Evolutionary conservation across 35 echinoderm and acorn worm genomes (phyloP), one percentile per base, ranked within the genome.

Genomic region (Stichopus chloronotus): DNA sequence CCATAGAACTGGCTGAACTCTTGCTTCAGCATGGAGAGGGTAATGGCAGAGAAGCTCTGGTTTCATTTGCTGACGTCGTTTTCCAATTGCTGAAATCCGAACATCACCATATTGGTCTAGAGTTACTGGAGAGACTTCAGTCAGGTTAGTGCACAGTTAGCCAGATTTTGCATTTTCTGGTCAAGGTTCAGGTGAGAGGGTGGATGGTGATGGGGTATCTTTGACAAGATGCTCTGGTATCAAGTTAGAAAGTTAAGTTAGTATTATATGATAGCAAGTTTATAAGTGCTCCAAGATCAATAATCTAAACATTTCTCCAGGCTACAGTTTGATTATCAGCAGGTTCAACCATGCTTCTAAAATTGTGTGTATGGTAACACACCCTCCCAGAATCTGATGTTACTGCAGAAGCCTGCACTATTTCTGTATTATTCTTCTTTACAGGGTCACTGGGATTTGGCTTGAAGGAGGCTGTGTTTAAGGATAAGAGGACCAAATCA

Each of bases 381-480:
- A n/a, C n/a, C 30, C 30, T 3, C 30, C 30, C 30, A 43, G 30
- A 43, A 43, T 1, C 30, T 43, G 30, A 43, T 43, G 30, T 43
- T 3, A 43, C 30, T 43, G 30, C 30, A 43, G 3, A 43, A 43
- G 30, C 3, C 30, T 43, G 30, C 30, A 43, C 30, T 43, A 43
- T 43, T 43, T 43, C 30, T 43, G 30, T 43, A 43, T 43, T 43
- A 43, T 10, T 65, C 61, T 65, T 19, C 19, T 19, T 19, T 5
- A 65, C 0, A 65, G 61, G 61, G 11, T 65, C 19, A 19, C 61
- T 65, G 61, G 61, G 11, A 65, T 65, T 65, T 65, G 61, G 93
- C 55, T 58, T 96, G 56, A 98, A 96, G 81, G 94, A 98, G 60
- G 60, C 92, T 9, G 96, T 98, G 56, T 98, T 96, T 86, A 90